Evolutionary conservation across 92 coral and sea anemone genomes (phyloP), one percentile per base, ranked within the genome.

Genomic region (Zoanthus sociatus): DNA sequence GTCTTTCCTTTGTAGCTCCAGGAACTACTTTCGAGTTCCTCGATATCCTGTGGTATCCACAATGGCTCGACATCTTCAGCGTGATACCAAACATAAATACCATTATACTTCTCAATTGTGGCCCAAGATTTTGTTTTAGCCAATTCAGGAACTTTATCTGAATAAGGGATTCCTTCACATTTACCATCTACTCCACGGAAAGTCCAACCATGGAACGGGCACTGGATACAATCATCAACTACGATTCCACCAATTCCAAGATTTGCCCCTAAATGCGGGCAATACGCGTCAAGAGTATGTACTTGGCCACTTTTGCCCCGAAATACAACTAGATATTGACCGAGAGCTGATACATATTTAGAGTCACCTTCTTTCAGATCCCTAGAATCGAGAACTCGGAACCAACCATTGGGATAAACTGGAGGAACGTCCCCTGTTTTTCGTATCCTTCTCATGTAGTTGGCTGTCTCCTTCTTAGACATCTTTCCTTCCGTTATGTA

Each of bases 241-340:
- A 96, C 98, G 31, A 84, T 94, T 1, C 99, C 99, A 0, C 99
- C 99, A 31, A 96, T 90, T 0, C 94, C 99, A 15, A 96, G 87
- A 50, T 96, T 96, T 10, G 99, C 99, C 6, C 99, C 99, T 16
- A 96, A 92, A 84, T 96, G 99, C 72, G 99, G 99, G 81, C 99
- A 96, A 70, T 96, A 96, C 2, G 98, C 99, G 56, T 96, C 96
- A 16, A 96, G 58, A 63, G 95, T 87, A 73, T 88, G 87, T 26
- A 71, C 95, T 18, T 64, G 73, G 0, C 98, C 98, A 77, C 94
- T 95, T 71, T 92, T 91, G 7, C 99, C 99, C 42, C 99, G 79
- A 90, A 93, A 96, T 9, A 96, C 98, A 0, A 94, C 98, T 60
- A 96, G 87, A 17, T 93, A 93, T 66, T 96, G 95, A 10, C 99